These are phyloP conservation scores for Acanthosepion pharaonis DNA, from an alignment of 2,888 invertebrate genomes.

Conservation along the genomic window DNA sequence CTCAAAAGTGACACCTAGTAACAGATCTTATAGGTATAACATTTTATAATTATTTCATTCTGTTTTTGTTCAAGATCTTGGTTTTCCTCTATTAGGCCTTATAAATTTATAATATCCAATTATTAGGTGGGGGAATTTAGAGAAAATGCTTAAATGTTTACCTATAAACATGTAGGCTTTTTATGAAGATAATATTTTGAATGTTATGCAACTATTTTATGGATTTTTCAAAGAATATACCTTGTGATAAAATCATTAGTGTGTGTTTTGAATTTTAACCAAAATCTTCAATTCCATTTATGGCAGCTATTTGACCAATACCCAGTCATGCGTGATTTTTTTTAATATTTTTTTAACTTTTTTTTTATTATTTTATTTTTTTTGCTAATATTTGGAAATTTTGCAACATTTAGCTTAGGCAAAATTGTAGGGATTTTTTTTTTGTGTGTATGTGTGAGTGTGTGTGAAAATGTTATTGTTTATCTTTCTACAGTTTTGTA, in stretches of 20 bases:
- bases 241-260: background rate
- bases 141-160: background rate
- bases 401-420: background rate
- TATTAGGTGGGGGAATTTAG: too few relatives aligned
- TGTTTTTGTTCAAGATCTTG: too few relatives aligned
- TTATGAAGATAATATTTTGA: background rate
- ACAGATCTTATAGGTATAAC: too few relatives aligned
- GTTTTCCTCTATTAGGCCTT: too few relatives aligned
- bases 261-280: background rate
- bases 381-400: background rate
- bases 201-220: background rate
- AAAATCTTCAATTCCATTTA: conserved; percentile 6
- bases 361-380: background rate
- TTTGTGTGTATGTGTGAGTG: background rate
- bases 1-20: too few relatives aligned
- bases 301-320: conserved; percentile 1
- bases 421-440: background rate
- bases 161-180: background rate
- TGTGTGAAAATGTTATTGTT: background rate
- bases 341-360: too few relatives aligned
- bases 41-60: too few relatives aligned
- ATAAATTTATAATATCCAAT: too few relatives aligned
- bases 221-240: background rate
- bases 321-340: background rate
- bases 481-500: background rate